Evolutionary conservation across 2,113 vertebrate genomes (phyloP).

Genomic region (Sinocyclocheilus anshuiensis): DNA sequence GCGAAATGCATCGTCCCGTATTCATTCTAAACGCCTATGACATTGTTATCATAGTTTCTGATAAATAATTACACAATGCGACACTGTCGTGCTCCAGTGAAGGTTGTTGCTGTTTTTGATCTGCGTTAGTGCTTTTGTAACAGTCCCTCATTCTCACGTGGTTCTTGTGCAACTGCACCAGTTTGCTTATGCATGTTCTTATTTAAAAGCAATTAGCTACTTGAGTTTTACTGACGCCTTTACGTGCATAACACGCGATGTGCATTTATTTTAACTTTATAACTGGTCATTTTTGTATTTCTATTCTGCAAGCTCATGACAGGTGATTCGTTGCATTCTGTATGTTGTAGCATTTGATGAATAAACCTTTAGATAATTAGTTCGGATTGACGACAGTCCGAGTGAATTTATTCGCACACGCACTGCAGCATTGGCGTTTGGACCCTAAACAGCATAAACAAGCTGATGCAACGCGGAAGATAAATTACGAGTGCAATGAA

Average conservation of each 20-base stretch:
- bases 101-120: neutral
- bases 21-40: neutral
- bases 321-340: neutral
- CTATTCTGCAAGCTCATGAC: neutral
- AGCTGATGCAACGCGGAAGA: constrained; percentile 16
- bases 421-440: neutral
- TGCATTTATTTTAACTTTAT: neutral
- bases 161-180: neutral
- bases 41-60: neutral
- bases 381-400: neutral
- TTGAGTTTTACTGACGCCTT: neutral
- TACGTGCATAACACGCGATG: neutral
- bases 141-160: constrained; percentile 23
- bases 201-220: neutral
- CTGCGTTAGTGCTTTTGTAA: constrained; percentile 9
- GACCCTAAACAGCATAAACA: neutral
- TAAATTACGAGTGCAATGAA: neutral
- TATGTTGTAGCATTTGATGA: neutral
- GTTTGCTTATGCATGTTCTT: neutral
- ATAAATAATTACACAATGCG: too few relatives aligned
- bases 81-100: neutral
- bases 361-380: neutral
- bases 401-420: neutral
- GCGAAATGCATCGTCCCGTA: constrained; percentile 74
- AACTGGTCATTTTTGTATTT: neutral